A percentile compares a stretch with the other conserved stretches of the same genome.
These are phyloP conservation scores for Bembecia ichneumoniformis DNA, from an alignment of 2,888 invertebrate genomes.

Conservation along the genomic window DNA sequence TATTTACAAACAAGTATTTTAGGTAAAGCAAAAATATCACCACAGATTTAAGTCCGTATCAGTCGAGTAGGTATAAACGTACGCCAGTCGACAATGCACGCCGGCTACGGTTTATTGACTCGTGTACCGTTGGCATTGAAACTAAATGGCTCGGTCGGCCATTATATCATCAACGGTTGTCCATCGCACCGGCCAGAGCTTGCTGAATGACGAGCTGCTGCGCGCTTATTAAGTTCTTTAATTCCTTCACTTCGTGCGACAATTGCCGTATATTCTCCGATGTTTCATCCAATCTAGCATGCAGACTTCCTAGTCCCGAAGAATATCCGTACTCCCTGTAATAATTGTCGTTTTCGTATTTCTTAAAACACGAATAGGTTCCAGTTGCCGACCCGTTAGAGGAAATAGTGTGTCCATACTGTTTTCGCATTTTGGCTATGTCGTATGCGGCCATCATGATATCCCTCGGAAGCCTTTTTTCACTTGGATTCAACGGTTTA, in stretches of 20 bases:
- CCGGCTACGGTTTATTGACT: conserved; percentile 61
- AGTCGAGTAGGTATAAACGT: conserved; percentile 28
- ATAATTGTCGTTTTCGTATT: conserved; percentile 69
- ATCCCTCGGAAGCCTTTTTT: conserved; percentile 83
- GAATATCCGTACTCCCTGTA: conserved; percentile 71
- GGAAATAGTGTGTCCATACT: conserved; percentile 78
- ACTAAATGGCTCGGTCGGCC: conserved; percentile 46
- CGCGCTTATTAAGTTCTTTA: conserved; percentile 71
- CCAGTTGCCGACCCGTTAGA: conserved; percentile 76
- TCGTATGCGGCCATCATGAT: conserved; percentile 86
- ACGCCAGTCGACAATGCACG: conserved; percentile 42
- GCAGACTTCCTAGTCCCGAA: conserved; percentile 71
- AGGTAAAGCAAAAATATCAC: conserved; percentile 40
- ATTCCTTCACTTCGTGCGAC: conserved; percentile 78
- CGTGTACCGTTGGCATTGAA: conserved; percentile 65
- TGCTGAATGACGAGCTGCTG: conserved; percentile 68
- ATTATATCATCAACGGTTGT: conserved; percentile 63
- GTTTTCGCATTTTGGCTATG: conserved; percentile 82
- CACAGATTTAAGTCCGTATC: conserved; percentile 47
- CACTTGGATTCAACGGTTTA: conserved; percentile 86
- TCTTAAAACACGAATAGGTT: conserved; percentile 76
- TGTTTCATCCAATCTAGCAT: conserved; percentile 77
- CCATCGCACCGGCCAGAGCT: conserved; percentile 56
- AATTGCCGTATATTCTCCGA: conserved; percentile 77
- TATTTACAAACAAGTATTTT: conserved; percentile 10